Percentiles rank a stretch among this genome's conserved stretches.
Conservation (phyloP, 2,113 vertebrate genomes). For the Antidorcas marsupialis region DNA sequence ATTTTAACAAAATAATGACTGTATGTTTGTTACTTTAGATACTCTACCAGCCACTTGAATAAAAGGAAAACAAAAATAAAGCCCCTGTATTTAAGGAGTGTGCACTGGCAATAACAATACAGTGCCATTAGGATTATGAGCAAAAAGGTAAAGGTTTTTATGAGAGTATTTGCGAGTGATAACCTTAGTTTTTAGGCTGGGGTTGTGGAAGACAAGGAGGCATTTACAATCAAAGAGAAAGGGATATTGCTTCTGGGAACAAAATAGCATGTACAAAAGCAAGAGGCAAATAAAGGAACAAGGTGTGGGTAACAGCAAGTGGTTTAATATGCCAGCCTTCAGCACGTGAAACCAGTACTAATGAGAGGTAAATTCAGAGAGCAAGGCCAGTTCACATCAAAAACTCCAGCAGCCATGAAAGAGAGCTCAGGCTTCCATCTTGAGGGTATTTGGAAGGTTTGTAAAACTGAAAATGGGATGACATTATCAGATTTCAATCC, state of each 20-base stretch:
- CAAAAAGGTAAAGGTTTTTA: not conserved
- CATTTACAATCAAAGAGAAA: not conserved
- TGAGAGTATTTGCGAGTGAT: not conserved
- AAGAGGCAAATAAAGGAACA: not conserved
- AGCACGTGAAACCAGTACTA: not conserved
- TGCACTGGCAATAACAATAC: not conserved
- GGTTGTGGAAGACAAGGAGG: not conserved
- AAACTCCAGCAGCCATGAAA: not conserved
- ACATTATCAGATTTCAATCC: not conserved
- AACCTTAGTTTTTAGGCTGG: not conserved
- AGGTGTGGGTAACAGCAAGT: not conserved
- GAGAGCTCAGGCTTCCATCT: not conserved
- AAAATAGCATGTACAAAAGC: not conserved
- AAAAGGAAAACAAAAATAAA: not conserved
- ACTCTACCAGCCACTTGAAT: not conserved
- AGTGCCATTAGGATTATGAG: not conserved
- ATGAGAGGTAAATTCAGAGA: not conserved
- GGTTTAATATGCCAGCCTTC: not conserved
- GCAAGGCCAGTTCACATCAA: not conserved
- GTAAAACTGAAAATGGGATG: not conserved
- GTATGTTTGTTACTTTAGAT: not conserved
- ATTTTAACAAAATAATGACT: not conserved
- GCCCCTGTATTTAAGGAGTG: not conserved
- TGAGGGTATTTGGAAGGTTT: not conserved
- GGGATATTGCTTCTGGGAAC: not conserved